Conservation (phyloP, 92 coral and sea anemone genomes). For the Micromussa lordhowensis region DNA sequence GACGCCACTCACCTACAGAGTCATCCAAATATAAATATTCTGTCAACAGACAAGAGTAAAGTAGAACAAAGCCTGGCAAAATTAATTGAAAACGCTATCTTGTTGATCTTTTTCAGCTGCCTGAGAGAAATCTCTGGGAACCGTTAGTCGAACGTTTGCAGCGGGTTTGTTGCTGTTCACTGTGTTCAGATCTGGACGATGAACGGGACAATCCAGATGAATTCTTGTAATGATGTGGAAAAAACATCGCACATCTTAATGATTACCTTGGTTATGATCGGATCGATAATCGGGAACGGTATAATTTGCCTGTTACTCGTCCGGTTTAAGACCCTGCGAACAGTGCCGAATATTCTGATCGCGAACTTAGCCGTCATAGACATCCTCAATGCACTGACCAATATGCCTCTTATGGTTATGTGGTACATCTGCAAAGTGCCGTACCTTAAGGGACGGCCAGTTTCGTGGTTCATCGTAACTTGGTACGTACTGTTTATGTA, state of each 20-base stretch:
- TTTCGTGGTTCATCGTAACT: constrained; percentile 74
- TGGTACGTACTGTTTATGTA: constrained; percentile 79
- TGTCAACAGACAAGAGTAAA: neutral
- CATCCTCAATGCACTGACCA: constrained; percentile 71
- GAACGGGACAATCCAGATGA: constrained; percentile 10
- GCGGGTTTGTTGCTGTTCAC: no score
- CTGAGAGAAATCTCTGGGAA: neutral
- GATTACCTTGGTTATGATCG: constrained; percentile 65
- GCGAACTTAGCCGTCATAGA: constrained; percentile 81
- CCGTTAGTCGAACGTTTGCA: no score
- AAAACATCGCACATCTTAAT: constrained; percentile 49
- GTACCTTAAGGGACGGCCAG: constrained; percentile 59
- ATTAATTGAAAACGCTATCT: neutral
- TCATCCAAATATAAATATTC: neutral
- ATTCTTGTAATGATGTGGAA: constrained; percentile 24
- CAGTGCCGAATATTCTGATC: constrained; percentile 84
- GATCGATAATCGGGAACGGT: constrained; percentile 78
- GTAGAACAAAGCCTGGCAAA: neutral
- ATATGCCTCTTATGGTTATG: constrained; percentile 81
- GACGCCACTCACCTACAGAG: neutral
- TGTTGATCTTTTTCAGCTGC: neutral
- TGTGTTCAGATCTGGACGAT: neutral
- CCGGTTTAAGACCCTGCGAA: constrained; percentile 80
- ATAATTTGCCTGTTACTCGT: constrained; percentile 56
- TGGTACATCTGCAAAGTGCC: constrained; percentile 83